Base-by-base conservation (phyloP, 2,113 vertebrate genomes). In the Ophthalmolycus amberensis region DNA sequence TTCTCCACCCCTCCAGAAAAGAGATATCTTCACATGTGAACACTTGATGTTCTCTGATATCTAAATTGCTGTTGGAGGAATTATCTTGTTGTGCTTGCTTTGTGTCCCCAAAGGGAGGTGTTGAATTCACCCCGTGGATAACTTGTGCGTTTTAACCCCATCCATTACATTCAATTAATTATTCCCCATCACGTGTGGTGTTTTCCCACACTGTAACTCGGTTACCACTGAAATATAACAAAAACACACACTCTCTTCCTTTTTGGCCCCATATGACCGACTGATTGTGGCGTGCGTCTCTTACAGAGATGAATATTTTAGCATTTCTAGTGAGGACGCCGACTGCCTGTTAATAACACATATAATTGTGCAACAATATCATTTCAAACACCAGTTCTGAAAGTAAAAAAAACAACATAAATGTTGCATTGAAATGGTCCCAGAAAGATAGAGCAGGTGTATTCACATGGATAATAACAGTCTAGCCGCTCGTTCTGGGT, bases 401-500 rank as follows among this genome's bases (percentile, higher is more conserved):
- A 54, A 72, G 77, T 73, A 79, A 74, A 76, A 34, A 34, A 6
- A 34, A 6, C 4, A 34, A 60, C 27, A 46, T 71, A 32, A 37
- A 25, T 77, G 70, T 48, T 74, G 71, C 67, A 67, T 77, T 85
- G 48, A 86, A 82, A n/a, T 29, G 52, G 62, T 5, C 71, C 34
- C 79, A 72, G 60, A n/a, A 76, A 72, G 67, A 71, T 32, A 27
- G 69, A 71, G 82, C 87, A 86, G 84, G 87, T 91, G 82, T 86
- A 77, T 92, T 84, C 85, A 85, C 71, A 82, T 83, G 69, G 59
- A 40, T 88, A 89, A 91, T 85, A 67, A 87, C 4, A 68, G 92
- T 93, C 92, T 93, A 92, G 89, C 93, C 91, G 67, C 9, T 25
- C 86, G 82, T 88, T 82, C 84, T 75, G 76, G 85, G 87, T 88